phyloP scores from a whole-genome alignment of 2,113 vertebrate species.

The Sphaerodactylus townsendi region DNA sequence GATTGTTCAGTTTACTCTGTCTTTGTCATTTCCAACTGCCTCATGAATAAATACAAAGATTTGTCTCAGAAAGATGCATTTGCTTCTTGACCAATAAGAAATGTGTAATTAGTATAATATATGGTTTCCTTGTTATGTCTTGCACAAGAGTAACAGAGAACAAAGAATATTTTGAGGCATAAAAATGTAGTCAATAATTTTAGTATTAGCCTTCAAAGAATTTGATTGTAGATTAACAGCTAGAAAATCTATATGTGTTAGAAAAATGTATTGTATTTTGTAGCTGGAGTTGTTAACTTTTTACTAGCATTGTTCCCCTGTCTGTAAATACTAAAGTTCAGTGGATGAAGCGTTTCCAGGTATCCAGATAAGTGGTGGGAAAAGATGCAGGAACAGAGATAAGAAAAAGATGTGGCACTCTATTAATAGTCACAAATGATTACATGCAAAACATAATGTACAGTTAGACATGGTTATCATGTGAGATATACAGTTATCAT shows the following conservation, averaged over 20 bases:
- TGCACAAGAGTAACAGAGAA: slow-evolving; percentile 63
- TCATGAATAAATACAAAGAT: slow-evolving; percentile 77
- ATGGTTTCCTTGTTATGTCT: slow-evolving; percentile 73
- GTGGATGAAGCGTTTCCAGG: slow-evolving; percentile 44
- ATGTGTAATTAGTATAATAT: slow-evolving; percentile 80
- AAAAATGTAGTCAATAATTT: slow-evolving; percentile 76
- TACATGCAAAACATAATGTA: slow-evolving; percentile 66
- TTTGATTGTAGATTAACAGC: slow-evolving; percentile 69
- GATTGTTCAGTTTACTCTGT: slow-evolving; percentile 75
- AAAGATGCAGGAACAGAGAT: not conserved
- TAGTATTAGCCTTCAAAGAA: slow-evolving; percentile 71
- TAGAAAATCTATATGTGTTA: slow-evolving; percentile 69
- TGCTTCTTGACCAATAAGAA: slow-evolving; percentile 79
- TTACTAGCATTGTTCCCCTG: not conserved
- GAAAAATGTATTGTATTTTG: slow-evolving; percentile 30
- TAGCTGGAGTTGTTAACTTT: not conserved
- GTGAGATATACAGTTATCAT: slow-evolving; percentile 47
- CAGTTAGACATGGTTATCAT: slow-evolving; percentile 41
- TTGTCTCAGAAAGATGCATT: slow-evolving; percentile 80
- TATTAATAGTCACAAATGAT: slow-evolving; percentile 72
- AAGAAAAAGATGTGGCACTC: slow-evolving; percentile 46
- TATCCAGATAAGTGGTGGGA: not conserved
- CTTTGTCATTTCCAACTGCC: slow-evolving; percentile 78
- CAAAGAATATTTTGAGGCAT: slow-evolving; percentile 69
- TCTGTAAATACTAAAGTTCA: slow-evolving; percentile 47